A percentile compares a stretch with the other conserved stretches of the same genome.
Evolutionary conservation across 1,140 invertebrate species (phyloP).

Genomic region (Cryptotermes secundus): DNA sequence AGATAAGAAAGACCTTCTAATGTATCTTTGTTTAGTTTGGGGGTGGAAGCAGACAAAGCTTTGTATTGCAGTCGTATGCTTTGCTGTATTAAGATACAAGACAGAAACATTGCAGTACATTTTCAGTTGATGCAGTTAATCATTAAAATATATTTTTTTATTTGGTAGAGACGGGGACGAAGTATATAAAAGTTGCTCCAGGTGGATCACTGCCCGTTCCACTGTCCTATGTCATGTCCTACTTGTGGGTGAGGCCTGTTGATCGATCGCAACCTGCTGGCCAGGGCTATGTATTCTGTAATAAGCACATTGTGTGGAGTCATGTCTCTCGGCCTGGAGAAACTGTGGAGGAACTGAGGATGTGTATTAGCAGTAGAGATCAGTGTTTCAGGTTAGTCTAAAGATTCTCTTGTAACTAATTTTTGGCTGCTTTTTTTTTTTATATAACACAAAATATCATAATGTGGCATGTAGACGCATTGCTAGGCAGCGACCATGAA

Average conservation of each 20-base stretch:
- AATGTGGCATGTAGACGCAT: too few species aligned
- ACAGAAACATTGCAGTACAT: background rate
- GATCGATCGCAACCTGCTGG: conserved; percentile 42
- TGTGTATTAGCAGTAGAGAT: conserved; percentile 50
- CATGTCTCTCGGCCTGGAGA: conserved; percentile 60
- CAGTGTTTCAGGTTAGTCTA: conserved; percentile 46
- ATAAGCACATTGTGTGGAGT: conserved; percentile 64
- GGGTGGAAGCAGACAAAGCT: too few species aligned
- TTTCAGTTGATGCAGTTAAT: background rate
- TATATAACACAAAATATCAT: too few species aligned
- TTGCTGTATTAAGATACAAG: too few species aligned
- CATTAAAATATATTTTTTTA: background rate
- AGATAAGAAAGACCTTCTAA: too few species aligned
- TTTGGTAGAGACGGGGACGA: background rate
- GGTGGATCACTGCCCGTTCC: conserved; percentile 61
- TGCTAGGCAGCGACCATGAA: too few species aligned
- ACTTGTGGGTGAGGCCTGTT: conserved; percentile 61
- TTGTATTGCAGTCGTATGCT: too few species aligned
- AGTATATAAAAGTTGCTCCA: conserved; percentile 39
- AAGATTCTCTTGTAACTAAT: too few species aligned
- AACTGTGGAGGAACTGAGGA: conserved; percentile 52
- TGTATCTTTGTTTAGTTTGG: too few species aligned
- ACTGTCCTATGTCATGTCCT: conserved; percentile 59
- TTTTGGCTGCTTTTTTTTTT: too few species aligned
- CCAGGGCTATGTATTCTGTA: conserved; percentile 59